Base-by-base conservation (phyloP, 2,797 vertebrate species). In the Bradypodion pumilum region DNA sequence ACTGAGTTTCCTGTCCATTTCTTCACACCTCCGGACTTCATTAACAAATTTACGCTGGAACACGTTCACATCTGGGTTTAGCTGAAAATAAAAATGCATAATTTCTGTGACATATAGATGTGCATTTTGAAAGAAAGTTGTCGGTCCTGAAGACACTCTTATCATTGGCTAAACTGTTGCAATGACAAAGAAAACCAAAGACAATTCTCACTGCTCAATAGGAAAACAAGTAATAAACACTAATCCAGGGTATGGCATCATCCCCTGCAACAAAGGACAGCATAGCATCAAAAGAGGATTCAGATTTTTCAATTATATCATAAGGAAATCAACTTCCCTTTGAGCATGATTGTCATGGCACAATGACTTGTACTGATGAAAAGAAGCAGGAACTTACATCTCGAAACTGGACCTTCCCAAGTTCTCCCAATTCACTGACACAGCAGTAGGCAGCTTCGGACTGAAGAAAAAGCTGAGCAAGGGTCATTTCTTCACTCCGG, bases 1-100 rank as follows among this genome's bases (percentile, higher is more conserved):
- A 99, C 98, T 96, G 25, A 99, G 97, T 90, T 99, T 99, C 85
- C 98, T 95, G 95, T 99, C 98, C 98, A 99, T 99, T 91, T 99
- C 98, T 91, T 99, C 98, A 83, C 98, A 99, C 84, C 98, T 95
- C 91, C 98, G 94, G 78, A 99, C 98, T 95, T 99, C 98, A 89
- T 99, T 99, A 78, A 99, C 98, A 95, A 99, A 99, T 92, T 99
- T 99, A 29, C 98, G 96, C 89, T 99, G 98, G 94, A 99, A 99
- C 77, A 99, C 98, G 44, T 99, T 99, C 81, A 99, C 97, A 72
- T 99, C 98, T 10, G 98, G 98, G 93, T 99, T 99, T 85, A 99
- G 94, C 98, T 99, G 94, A 72, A 85, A 89, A 87, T 9, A 88
- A 56, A 90, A 68, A 89, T 3, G 7, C 9, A 52, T 0, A 1